Conservation (phyloP, 2,797 vertebrate genomes). For the Huso huso region DNA sequence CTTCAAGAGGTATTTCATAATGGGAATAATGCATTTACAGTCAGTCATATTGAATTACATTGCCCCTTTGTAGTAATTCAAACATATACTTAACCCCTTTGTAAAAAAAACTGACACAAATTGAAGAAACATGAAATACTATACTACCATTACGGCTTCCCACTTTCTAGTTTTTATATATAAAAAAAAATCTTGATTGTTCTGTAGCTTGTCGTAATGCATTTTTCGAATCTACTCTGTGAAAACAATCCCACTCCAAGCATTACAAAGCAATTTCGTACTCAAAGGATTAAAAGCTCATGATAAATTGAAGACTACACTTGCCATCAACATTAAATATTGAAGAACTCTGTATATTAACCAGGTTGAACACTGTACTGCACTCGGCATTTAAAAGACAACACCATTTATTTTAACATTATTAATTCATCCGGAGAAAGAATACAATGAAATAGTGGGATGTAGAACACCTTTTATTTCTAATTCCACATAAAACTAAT, state of each 20-base stretch:
- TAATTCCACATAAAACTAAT: background rate
- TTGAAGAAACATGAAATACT: too few relatives aligned
- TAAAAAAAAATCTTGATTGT: too few relatives aligned
- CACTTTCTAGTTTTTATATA: too few relatives aligned
- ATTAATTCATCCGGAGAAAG: constrained; percentile 54
- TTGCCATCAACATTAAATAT: constrained; percentile 92
- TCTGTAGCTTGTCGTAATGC: constrained; percentile 37
- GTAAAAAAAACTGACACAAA: too few relatives aligned
- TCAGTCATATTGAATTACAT: too few relatives aligned
- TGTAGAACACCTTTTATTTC: background rate
- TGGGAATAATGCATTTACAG: too few relatives aligned
- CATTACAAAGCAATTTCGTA: constrained; percentile 95
- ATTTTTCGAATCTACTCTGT: constrained; percentile 79
- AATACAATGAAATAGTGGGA: constrained; percentile 12
- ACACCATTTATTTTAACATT: constrained; percentile 61
- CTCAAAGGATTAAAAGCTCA: constrained; percentile 93
- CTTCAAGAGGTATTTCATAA: too few relatives aligned
- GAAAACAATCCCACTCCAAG: constrained; percentile 82
- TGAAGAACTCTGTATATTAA: constrained; percentile 89
- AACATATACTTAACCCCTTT: too few relatives aligned
- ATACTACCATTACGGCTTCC: too few relatives aligned
- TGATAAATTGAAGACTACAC: constrained; percentile 97
- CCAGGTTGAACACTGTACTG: constrained; percentile 44
- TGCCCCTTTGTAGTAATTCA: too few relatives aligned
- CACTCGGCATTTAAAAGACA: constrained; percentile 49